phyloP scores from a whole-genome alignment of 53 echinoderm and acorn worm genomes.

The Henricia sp. region DNA sequence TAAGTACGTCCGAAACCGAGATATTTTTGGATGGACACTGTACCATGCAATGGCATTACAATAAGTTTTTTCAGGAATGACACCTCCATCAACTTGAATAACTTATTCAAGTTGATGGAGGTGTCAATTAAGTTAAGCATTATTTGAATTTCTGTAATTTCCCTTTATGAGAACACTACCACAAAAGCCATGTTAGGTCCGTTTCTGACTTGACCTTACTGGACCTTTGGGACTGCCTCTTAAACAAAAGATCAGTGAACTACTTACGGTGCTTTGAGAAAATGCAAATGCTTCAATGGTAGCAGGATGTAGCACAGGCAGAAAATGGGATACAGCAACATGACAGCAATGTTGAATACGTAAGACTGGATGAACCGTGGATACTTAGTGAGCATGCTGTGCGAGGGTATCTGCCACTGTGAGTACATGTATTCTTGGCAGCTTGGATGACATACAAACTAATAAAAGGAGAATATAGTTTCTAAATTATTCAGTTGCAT shows the following conservation, averaged over 20 bases:
- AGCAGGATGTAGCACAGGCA: slow-evolving; percentile 3
- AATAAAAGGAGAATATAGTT: too few relatives aligned
- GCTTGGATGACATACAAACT: slow-evolving; percentile 30
- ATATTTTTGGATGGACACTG: too few relatives aligned
- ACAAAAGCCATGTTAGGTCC: too few relatives aligned
- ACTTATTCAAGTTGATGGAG: too few relatives aligned
- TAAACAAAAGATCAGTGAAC: neutral
- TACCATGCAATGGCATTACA: too few relatives aligned
- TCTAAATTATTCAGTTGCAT: too few relatives aligned
- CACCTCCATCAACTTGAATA: too few relatives aligned
- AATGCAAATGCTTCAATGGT: neutral
- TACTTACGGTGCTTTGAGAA: slow-evolving; percentile 27
- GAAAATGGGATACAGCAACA: slow-evolving; percentile 13
- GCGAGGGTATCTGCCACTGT: slow-evolving; percentile 1
- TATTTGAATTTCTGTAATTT: neutral
- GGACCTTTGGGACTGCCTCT: too few relatives aligned
- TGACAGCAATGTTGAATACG: neutral
- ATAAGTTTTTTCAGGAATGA: too few relatives aligned
- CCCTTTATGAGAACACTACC: too few relatives aligned
- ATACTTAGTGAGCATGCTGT: neutral
- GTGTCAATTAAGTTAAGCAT: neutral
- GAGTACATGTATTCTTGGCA: neutral
- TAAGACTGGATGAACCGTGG: neutral
- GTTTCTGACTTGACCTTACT: too few relatives aligned
- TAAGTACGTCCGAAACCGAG: too few relatives aligned